Conservation (phyloP, 1,140 invertebrate species). For the Meloidogyne chitwoodi region DNA sequence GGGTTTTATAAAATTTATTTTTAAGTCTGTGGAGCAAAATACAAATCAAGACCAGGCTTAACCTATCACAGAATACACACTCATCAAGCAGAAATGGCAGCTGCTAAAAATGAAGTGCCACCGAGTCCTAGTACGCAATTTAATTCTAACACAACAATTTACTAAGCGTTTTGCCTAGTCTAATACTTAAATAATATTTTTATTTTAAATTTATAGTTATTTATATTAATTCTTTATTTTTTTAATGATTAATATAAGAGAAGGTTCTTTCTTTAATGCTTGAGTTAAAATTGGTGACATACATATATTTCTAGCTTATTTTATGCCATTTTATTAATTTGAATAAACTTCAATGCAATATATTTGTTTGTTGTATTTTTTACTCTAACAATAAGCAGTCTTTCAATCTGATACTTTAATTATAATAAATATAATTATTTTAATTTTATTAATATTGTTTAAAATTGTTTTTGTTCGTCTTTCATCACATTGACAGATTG, state of each 20-base stretch:
- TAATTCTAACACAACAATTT: slow-evolving; percentile 12
- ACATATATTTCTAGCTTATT: not conserved
- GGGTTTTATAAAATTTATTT: not conserved
- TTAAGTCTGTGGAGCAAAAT: slow-evolving; percentile 78
- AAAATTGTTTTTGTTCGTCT: not conserved
- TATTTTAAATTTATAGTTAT: not conserved
- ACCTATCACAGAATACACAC: slow-evolving; percentile 94
- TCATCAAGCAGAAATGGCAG: slow-evolving; percentile 70
- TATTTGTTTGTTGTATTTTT: not conserved
- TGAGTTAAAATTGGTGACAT: not conserved
- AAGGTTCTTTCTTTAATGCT: not conserved
- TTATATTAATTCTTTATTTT: not conserved
- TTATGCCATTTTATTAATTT: not conserved
- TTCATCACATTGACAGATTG: slow-evolving; percentile 28
- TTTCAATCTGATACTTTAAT: slow-evolving; percentile 15
- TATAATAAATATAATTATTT: not conserved
- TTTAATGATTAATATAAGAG: not conserved
- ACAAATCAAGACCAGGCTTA: slow-evolving; percentile 91
- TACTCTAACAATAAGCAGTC: slow-evolving; percentile 27
- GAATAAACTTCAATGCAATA: not conserved
- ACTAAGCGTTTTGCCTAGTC: not conserved
- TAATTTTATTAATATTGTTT: not conserved
- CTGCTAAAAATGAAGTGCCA: slow-evolving; percentile 37
- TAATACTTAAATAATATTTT: slow-evolving; percentile 14
- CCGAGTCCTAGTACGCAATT: slow-evolving; percentile 45